Evolutionary conservation across 1,140 invertebrate species (phyloP), one percentile per base, ranked within the genome.

Genomic region (Aphelenchoides besseyi): DNA sequence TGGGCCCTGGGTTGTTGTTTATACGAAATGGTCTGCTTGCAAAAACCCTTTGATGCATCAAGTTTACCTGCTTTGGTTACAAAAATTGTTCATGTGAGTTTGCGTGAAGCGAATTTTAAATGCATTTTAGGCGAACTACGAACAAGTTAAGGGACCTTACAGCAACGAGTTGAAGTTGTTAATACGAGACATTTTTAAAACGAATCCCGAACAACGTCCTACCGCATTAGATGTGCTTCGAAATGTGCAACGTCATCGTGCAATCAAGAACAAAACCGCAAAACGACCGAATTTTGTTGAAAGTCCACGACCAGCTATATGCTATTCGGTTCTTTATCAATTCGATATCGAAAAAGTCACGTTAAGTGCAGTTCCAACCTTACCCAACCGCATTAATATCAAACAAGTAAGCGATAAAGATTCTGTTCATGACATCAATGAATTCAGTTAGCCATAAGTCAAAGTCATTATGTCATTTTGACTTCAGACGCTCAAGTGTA

Each of bases 1-100:
- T 92, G 91, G 91, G 90, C 91, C 16, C 84, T 92, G 35, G 77
- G 76, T 9, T 92, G 91, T 83, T 91, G 92, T 76, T 84, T 92
- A 8, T 91, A 91, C 81, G 91, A 92, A 86, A 90, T 92, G 87
- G 89, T 89, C n/a, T 90, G 89, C 80, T 84, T 91, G 3, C 89
- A 90, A 74, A 91, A 90, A 85, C 90, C 91, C 18, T 92, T 92
- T 86, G 90, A 91, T 75, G 91, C 90, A 0, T 88, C 89, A 9
- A 92, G 90, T 85, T 83, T 92, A 2, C 90, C 91, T 9, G 89
- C 90, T 35, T 83, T 92, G 9, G 90, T 92, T 16, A 90, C 90
- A 71, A 91, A 91, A 85, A 92, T 92, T 53, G 90, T 91, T 29
- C 63, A 79, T 68, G 75, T 75, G 53, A 16, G 2, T 57, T n/a